phyloP scores from a whole-genome alignment of 2,113 vertebrate genomes.

The Numenius arquata region DNA sequence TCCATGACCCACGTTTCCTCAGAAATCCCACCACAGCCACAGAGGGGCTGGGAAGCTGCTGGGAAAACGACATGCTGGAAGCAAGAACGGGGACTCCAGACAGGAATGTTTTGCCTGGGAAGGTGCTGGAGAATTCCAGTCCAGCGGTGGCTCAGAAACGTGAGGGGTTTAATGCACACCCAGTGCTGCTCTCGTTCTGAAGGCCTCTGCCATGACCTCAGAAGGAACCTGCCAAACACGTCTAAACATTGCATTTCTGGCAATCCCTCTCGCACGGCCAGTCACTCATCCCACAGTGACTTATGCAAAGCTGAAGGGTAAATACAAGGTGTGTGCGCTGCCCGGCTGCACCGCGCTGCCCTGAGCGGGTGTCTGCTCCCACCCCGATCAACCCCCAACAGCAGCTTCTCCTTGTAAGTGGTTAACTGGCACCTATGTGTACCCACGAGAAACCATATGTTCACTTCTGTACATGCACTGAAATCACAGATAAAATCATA shows the following conservation, averaged over 20 bases:
- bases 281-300: fast-evolving
- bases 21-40: neutral
- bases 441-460: neutral
- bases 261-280: neutral
- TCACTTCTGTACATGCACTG: neutral
- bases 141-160: neutral
- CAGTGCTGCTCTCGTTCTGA: neutral
- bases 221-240: neutral
- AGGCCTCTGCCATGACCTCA: neutral
- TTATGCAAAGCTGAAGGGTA: neutral
- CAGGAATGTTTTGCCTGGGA: neutral
- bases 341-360: fast-evolving
- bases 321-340: too few species aligned
- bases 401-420: neutral
- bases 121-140: neutral
- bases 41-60: neutral
- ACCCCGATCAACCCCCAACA: fast-evolving
- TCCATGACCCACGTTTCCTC: neutral
- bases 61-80: neutral
- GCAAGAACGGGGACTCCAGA: neutral
- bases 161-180: neutral
- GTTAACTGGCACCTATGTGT: neutral
- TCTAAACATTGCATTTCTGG: neutral
- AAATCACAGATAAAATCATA: neutral
- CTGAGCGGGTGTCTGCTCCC: neutral